A percentile compares a stretch with the other conserved stretches of the same genome.
These are phyloP conservation scores for Tenthredo livida DNA, from an alignment of 2,888 invertebrate genomes.

Conservation along the genomic window DNA sequence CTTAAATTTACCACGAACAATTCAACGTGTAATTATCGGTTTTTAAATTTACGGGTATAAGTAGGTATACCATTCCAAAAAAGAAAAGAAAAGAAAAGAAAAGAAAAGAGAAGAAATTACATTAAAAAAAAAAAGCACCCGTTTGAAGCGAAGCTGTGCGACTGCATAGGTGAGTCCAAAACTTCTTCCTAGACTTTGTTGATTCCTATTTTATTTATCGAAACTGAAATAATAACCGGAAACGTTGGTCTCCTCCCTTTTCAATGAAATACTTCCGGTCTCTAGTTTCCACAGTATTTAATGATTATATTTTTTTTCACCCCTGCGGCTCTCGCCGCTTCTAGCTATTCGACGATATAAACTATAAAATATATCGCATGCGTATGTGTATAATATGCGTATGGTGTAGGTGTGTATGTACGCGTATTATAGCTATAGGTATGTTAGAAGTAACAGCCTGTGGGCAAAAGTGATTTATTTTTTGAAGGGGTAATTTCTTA, in stretches of 20 bases:
- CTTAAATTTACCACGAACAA: not conserved
- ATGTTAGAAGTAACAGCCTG: slow-evolving; percentile 31
- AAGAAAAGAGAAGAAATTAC: too few species aligned
- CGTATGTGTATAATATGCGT: not conserved
- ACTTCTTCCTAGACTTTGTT: too few species aligned
- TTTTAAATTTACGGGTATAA: not conserved
- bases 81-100: too few species aligned
- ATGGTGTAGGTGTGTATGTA: not conserved
- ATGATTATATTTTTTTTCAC: not conserved
- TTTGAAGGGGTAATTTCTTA: slow-evolving; percentile 52
- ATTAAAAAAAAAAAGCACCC: too few species aligned
- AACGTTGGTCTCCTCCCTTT: not conserved
- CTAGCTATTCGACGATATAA: not conserved
- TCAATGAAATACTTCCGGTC: slow-evolving; percentile 34
- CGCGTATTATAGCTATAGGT: not conserved
- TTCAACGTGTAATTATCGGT: not conserved
- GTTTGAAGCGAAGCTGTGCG: too few species aligned
- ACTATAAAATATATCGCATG: not conserved
- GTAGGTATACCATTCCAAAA: not conserved
- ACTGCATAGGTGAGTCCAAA: too few species aligned
- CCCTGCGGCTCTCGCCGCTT: not conserved
- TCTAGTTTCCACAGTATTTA: slow-evolving; percentile 6
- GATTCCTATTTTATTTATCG: too few species aligned
- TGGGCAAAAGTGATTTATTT: slow-evolving; percentile 52
- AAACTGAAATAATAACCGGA: not conserved